These are phyloP conservation scores for Chelon auratus DNA, from an alignment of 2,797 vertebrate genomes.

Conservation along the genomic window DNA sequence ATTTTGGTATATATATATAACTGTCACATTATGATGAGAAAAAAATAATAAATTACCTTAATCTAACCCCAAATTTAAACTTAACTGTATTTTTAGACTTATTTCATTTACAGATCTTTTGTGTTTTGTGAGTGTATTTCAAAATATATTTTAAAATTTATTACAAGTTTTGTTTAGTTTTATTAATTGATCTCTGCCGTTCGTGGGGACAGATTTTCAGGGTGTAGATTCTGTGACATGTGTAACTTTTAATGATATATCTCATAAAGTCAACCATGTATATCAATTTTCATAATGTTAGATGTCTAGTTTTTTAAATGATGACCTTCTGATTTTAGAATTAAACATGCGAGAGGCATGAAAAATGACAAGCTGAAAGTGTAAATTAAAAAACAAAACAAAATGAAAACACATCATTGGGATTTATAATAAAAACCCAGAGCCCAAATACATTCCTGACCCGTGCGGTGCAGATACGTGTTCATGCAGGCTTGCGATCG, in stretches of 20 bases:
- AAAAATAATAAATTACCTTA: too few relatives aligned
- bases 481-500: slow-evolving; percentile 27
- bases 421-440: background rate
- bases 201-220: background rate
- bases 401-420: background rate
- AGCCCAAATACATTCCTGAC: slow-evolving; percentile 13
- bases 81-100: too few relatives aligned
- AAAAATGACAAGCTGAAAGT: background rate
- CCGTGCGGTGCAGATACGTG: slow-evolving; percentile 27
- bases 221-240: background rate
- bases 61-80: too few relatives aligned
- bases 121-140: too few relatives aligned
- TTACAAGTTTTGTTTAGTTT: background rate
- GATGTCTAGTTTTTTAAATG: background rate
- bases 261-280: background rate
- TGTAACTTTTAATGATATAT: background rate
- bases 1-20: background rate
- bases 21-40: background rate
- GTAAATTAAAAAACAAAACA: background rate
- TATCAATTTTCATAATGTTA: background rate
- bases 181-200: background rate
- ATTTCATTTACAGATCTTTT: too few relatives aligned
- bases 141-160: background rate
- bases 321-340: background rate
- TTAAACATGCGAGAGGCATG: background rate